A percentile compares a stretch with the other conserved stretches of the same genome.
Evolutionary conservation across 2,888 invertebrate genomes (phyloP).

Genomic region (Calephelis perditalis): DNA sequence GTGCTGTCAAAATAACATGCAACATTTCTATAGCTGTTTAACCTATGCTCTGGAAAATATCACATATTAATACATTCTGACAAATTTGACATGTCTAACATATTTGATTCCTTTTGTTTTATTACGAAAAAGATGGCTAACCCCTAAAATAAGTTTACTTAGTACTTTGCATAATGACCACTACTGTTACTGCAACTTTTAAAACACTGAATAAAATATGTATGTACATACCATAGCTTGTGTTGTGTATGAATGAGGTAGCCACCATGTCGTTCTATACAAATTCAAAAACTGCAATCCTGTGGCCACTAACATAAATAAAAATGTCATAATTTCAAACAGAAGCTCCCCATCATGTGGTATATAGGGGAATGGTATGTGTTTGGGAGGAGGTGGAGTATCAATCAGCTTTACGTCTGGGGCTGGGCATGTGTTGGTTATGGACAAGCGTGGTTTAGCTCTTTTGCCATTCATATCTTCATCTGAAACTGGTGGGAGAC

Average conservation of each 20-base stretch:
- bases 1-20: too few species aligned
- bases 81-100: not conserved
- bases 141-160: too few species aligned
- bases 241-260: slow-evolving; percentile 93
- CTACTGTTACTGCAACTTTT: too few species aligned
- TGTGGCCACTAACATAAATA: slow-evolving; percentile 87
- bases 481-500: slow-evolving; percentile 41
- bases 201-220: not conserved
- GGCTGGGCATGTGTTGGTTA: slow-evolving; percentile 34
- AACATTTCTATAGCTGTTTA: too few species aligned
- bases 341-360: slow-evolving; percentile 88
- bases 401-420: slow-evolving; percentile 50
- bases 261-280: slow-evolving; percentile 98
- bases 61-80: too few species aligned
- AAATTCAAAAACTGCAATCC: slow-evolving; percentile 95
- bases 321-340: slow-evolving; percentile 91
- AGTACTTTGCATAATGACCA: too few species aligned
- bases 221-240: slow-evolving; percentile 85
- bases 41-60: too few species aligned
- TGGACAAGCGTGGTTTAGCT: slow-evolving; percentile 40
- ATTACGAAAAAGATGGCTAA: too few species aligned
- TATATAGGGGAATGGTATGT: slow-evolving; percentile 88
- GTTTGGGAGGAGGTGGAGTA: slow-evolving; percentile 82
- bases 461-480: slow-evolving; percentile 57
- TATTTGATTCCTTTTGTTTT: too few species aligned